phyloP scores from a whole-genome alignment of 1,140 invertebrate genomes.

The Drosophila subobscura region DNA sequence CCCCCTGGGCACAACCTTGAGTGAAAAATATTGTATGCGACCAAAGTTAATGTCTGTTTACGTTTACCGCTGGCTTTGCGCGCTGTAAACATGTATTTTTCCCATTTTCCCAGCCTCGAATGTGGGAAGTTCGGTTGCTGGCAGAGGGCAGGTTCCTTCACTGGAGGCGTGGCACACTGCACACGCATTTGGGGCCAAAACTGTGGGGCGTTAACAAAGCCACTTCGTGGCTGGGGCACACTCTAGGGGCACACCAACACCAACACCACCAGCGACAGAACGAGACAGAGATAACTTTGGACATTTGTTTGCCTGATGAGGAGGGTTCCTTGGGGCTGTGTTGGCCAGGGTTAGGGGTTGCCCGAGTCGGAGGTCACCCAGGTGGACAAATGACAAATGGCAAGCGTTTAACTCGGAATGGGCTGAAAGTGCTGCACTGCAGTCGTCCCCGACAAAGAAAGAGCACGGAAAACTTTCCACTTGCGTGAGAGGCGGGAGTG shows the following conservation, averaged over 20 bases:
- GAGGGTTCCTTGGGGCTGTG: neutral
- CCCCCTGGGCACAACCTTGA: slow-evolving; percentile 59
- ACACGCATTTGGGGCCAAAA: slow-evolving; percentile 53
- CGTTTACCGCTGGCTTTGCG: slow-evolving; percentile 73
- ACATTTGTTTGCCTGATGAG: slow-evolving; percentile 71
- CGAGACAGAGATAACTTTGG: slow-evolving; percentile 41
- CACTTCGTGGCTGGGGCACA: slow-evolving; percentile 40
- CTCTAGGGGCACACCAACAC: neutral
- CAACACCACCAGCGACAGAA: neutral
- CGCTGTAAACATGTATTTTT: slow-evolving; percentile 79
- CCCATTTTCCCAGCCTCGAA: slow-evolving; percentile 18
- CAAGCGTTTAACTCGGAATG: slow-evolving; percentile 67
- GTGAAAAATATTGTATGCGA: slow-evolving; percentile 79
- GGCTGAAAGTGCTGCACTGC: slow-evolving; percentile 53
- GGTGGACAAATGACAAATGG: slow-evolving; percentile 70
- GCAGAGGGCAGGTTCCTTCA: neutral
- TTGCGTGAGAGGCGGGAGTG: slow-evolving; percentile 24
- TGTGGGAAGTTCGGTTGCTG: neutral
- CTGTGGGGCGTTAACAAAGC: slow-evolving; percentile 60
- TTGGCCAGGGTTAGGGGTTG: neutral
- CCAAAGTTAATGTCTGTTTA: slow-evolving; percentile 80
- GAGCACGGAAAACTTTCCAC: slow-evolving; percentile 46
- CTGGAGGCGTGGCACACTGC: slow-evolving; percentile 42
- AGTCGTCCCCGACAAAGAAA: slow-evolving; percentile 20
- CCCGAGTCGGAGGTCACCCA: slow-evolving; percentile 39